Base-by-base conservation (phyloP, 2,113 vertebrate genomes). In the Zootoca vivipara region DNA sequence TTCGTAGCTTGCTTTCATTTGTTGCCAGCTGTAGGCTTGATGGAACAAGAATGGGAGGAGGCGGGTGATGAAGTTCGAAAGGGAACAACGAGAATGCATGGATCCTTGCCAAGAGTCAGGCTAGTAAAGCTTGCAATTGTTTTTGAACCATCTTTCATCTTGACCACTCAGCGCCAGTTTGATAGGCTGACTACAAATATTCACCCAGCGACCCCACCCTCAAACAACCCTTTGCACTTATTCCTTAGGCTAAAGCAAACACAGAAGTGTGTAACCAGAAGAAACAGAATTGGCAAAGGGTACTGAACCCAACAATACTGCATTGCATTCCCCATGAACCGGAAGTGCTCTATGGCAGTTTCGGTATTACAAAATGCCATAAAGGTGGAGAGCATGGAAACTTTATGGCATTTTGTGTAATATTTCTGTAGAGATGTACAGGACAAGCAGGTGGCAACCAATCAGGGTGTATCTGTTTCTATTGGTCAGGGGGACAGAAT, bases 71-170 rank as follows among this genome's bases (percentile, higher is more conserved):
- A 80, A 82, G 20, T 33, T 84, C 0, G 0, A 82, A 83, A 85
- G 56, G 83, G 79, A 74, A 52, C 30, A 87, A 89, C 42, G 74
- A 72, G 84, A 92, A 89, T 24, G 91, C 52, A 78, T 46, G 89
- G 78, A 74, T 52, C 46, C 86, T 65, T 92, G 93, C 82, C 89
- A 89, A 89, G 56, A 62, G n/a, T 40, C 33, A 81, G 87, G 70
- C 0, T 0, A 90, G 58, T 15, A 70, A 90, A 0, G 0, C 62
- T 86, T 89, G 52, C 73, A 80, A 79, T 73, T 0, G 2, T 0
- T 0, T 89, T 93, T 80, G 52, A 75, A 62, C 78, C 67, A 40
- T n/a, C 85, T 89, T 74, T 86, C 56, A 3, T 0, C 24, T 86
- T 78, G n/a, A 74, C 16, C 13, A 0, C 0, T 24, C 38, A 38